Evolutionary conservation across 1,140 invertebrate species (phyloP).

Genomic region (Dinothrombium tinctorium): DNA sequence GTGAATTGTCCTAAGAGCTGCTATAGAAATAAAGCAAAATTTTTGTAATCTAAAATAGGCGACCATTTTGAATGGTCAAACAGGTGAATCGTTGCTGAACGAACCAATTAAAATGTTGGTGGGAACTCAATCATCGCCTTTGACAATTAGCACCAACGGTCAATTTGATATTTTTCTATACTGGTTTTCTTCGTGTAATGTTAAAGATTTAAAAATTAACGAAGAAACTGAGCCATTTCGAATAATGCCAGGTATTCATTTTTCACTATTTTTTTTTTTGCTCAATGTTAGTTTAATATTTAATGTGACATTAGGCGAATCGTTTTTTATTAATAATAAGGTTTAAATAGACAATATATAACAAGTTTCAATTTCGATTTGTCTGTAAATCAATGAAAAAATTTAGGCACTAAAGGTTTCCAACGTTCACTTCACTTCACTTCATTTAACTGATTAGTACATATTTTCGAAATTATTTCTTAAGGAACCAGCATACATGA

Average conservation of each 20-base stretch:
- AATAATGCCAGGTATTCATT: slow-evolving; percentile 24
- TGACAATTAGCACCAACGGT: slow-evolving; percentile 32
- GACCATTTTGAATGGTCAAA: slow-evolving; percentile 39
- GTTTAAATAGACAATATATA: too few species aligned
- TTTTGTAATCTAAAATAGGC: slow-evolving; percentile 22
- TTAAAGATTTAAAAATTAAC: not conserved
- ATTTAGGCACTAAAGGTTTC: too few species aligned
- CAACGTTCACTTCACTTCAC: too few species aligned
- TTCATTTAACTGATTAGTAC: too few species aligned
- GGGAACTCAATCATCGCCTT: slow-evolving; percentile 36
- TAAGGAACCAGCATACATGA: slow-evolving; percentile 33
- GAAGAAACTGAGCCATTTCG: slow-evolving; percentile 8
- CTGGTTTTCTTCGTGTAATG: slow-evolving; percentile 39
- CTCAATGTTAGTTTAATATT: too few species aligned
- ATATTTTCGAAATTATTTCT: not conserved
- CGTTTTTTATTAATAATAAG: too few species aligned
- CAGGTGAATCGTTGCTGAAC: slow-evolving; percentile 34
- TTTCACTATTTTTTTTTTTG: too few species aligned
- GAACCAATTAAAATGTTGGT: slow-evolving; percentile 37
- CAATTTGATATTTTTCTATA: slow-evolving; percentile 49
- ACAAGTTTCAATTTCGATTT: too few species aligned
- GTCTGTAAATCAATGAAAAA: too few species aligned
- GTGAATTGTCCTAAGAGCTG: slow-evolving; percentile 19
- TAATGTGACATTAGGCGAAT: too few species aligned
- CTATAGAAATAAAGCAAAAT: too few species aligned